These are phyloP conservation scores for Anomalospiza imberbis DNA, from an alignment of 2,797 vertebrate genomes.

Conservation along the genomic window DNA sequence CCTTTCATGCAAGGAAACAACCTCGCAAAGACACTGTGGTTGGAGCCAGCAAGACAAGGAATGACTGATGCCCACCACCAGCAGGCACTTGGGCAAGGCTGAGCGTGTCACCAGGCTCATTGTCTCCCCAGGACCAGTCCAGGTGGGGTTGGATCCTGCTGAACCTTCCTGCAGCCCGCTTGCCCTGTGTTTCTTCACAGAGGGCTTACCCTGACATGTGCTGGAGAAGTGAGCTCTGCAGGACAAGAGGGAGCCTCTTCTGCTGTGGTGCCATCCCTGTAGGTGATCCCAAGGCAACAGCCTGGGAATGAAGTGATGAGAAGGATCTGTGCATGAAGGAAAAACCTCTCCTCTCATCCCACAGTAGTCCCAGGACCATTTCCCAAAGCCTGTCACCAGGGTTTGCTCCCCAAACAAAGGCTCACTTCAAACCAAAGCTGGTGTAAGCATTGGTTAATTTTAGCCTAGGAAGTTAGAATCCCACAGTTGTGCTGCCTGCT, in stretches of 20 bases:
- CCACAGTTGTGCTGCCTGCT: neutral
- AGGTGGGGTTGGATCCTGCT: neutral
- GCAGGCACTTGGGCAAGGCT: neutral
- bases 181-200: neutral
- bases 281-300: neutral
- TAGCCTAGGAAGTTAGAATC: neutral
- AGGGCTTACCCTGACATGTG: neutral
- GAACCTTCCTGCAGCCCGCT: neutral
- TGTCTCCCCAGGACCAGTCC: neutral
- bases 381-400: neutral
- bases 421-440: neutral
- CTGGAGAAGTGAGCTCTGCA: neutral
- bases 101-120: rapidly evolving
- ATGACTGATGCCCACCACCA: rapidly evolving
- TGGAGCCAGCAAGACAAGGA: neutral
- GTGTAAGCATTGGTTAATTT: neutral
- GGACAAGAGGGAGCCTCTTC: neutral
- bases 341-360: neutral
- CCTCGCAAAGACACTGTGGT: neutral
- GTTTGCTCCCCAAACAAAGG: neutral
- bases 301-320: rapidly evolving
- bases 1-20: rapidly evolving
- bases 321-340: neutral
- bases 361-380: neutral
- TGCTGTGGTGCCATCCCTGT: neutral